These are phyloP conservation scores for Leistus spinibarbis DNA, from an alignment of 2,888 invertebrate species.

Conservation along the genomic window DNA sequence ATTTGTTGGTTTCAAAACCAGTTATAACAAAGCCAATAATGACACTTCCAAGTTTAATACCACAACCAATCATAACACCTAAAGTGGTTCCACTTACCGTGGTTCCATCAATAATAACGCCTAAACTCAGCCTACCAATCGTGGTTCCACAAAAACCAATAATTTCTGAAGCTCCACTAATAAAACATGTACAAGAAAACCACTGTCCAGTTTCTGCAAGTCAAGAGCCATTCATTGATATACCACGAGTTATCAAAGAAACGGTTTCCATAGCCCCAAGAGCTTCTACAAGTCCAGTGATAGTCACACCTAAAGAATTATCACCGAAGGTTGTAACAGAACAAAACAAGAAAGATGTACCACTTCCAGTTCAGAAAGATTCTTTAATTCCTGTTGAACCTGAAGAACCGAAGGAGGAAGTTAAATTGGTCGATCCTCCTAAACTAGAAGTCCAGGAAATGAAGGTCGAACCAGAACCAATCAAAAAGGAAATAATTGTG, in stretches of 20 bases:
- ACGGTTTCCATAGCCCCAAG: slow-evolving; percentile 46
- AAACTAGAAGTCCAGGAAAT: slow-evolving; percentile 40
- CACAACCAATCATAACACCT: no score
- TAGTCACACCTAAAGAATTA: slow-evolving; percentile 50
- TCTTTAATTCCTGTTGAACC: neutral
- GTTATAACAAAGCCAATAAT: slow-evolving; percentile 34
- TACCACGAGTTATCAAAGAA: slow-evolving; percentile 41
- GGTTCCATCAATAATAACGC: slow-evolving; percentile 10
- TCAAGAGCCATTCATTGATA: slow-evolving; percentile 31
- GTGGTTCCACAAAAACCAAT: slow-evolving; percentile 40
- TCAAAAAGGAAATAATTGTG: slow-evolving; percentile 38
- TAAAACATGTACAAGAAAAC: slow-evolving; percentile 50
- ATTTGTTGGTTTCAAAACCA: slow-evolving; percentile 4
- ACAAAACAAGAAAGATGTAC: no score
- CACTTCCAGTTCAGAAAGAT: slow-evolving; percentile 41
- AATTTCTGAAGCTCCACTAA: slow-evolving; percentile 49
- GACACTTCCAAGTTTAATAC: slow-evolving; percentile 35
- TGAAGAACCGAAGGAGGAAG: slow-evolving; percentile 1
- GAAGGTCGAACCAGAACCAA: slow-evolving; percentile 21
- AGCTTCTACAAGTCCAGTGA: slow-evolving; percentile 59
- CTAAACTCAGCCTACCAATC: neutral
- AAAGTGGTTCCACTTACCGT: no score
- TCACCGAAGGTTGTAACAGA: slow-evolving; percentile 41
- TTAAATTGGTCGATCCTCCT: neutral
- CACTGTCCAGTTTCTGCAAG: slow-evolving; percentile 46